These are phyloP conservation scores for Hymenopus coronatus DNA, from an alignment of 2,888 invertebrate genomes.

Conservation along the genomic window DNA sequence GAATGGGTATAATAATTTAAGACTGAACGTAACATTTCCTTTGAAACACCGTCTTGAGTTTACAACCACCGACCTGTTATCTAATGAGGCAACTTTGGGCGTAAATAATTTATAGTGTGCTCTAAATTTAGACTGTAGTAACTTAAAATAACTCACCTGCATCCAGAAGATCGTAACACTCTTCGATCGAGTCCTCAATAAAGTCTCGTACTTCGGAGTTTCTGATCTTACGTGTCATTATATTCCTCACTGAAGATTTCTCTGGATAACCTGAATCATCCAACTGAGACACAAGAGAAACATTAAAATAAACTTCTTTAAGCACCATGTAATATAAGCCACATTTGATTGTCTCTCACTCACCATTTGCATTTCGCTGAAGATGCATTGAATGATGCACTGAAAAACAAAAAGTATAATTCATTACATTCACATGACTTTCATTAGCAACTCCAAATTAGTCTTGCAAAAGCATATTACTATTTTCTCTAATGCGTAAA, in stretches of 20 bases:
- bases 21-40: background rate
- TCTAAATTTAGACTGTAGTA: background rate
- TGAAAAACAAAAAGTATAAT: slow-evolving; percentile 34
- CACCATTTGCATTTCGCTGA: slow-evolving; percentile 40
- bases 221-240: background rate
- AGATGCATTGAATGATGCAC: slow-evolving; percentile 41
- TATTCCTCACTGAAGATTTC: background rate
- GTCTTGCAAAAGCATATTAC: background rate
- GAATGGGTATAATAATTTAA: no score
- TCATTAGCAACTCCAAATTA: no score
- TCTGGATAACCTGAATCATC: background rate
- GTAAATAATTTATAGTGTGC: background rate
- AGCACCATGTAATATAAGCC: no score
- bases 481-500: no score
- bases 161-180: slow-evolving; percentile 1
- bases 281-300: background rate
- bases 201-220: background rate
- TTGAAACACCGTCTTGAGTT: background rate
- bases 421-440: no score
- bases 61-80: no score
- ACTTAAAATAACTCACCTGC: background rate
- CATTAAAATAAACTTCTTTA: background rate
- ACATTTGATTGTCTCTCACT: slow-evolving; percentile 14
- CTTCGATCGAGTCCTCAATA: slow-evolving; percentile 5
- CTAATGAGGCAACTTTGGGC: background rate